These are phyloP conservation scores for Paraescarpia echinospica DNA, from an alignment of 1,140 invertebrate species.

Conservation along the genomic window DNA sequence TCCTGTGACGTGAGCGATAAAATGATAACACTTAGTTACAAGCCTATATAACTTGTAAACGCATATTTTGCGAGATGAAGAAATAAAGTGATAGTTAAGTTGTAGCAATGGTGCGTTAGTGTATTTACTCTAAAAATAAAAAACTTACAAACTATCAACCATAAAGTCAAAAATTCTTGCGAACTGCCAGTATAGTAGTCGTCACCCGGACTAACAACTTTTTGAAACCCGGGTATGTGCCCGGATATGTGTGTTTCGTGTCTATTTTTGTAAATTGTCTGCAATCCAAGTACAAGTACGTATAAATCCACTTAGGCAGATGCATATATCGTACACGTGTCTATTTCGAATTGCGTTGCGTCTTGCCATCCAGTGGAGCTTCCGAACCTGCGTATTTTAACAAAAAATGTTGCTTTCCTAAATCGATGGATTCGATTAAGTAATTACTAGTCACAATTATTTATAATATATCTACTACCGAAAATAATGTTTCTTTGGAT, in stretches of 20 bases:
- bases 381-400: no score
- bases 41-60: neutral
- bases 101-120: neutral
- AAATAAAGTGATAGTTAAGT: neutral
- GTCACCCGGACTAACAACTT: neutral
- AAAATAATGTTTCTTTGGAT: no score
- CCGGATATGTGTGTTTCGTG: neutral
- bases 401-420: no score
- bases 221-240: neutral
- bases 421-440: no score
- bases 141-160: neutral
- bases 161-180: neutral
- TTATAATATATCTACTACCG: no score
- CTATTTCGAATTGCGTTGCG: no score
- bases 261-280: no score
- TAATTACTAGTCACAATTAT: no score
- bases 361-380: no score
- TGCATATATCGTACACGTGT: no score
- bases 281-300: no score
- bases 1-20: neutral
- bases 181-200: neutral
- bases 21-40: neutral
- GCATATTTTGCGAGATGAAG: neutral
- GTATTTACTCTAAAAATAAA: neutral
- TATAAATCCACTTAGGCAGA: no score